phyloP scores from a whole-genome alignment of 2,113 vertebrate genomes.

The Capreolus pygargus region DNA sequence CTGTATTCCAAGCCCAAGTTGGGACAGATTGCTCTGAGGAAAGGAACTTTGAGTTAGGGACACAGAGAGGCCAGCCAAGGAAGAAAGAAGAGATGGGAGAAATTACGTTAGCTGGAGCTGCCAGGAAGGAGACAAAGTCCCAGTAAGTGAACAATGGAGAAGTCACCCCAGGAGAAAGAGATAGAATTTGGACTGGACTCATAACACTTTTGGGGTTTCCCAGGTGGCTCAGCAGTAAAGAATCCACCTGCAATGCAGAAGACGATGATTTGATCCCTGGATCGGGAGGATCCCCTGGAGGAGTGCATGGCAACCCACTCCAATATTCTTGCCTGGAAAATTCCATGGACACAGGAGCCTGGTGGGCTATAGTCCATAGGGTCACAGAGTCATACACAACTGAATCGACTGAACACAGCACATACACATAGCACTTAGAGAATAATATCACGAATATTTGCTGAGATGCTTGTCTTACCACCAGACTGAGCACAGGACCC shows the following conservation, averaged over 20 bases:
- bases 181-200: not conserved
- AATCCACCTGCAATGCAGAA: not conserved
- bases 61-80: not conserved
- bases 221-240: not conserved
- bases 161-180: not conserved
- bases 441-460: not conserved
- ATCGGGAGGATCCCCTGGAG: not conserved
- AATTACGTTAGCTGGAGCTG: constrained; percentile 14
- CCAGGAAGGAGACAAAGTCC: not conserved
- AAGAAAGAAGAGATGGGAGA: not conserved
- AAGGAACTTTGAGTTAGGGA: not conserved
- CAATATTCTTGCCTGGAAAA: not conserved
- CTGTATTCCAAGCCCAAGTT: not conserved
- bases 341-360: not conserved
- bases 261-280: not conserved
- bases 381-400: not conserved
- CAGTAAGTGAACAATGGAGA: constrained; percentile 16
- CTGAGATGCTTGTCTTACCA: not conserved
- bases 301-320: not conserved
- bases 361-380: not conserved
- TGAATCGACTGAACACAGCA: not conserved
- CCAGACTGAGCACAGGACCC: not conserved
- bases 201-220: not conserved
- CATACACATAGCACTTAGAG: not conserved
- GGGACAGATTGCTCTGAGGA: not conserved